Conservation (phyloP, 2,113 vertebrate genomes). For the Grallaria varia region DNA sequence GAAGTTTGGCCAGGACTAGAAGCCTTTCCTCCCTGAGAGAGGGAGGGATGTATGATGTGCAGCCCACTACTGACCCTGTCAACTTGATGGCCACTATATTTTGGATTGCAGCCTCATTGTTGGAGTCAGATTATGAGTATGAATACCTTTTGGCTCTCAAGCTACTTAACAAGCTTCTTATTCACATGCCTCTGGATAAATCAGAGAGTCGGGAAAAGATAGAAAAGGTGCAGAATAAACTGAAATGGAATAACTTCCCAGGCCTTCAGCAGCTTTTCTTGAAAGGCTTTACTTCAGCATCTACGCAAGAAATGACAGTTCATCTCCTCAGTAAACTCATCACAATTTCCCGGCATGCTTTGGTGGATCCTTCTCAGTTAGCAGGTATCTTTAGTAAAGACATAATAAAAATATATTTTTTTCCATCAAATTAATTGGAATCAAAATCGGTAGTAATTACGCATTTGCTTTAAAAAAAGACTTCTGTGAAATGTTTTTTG, state of each 20-base stretch:
- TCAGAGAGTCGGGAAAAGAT: constrained; percentile 90
- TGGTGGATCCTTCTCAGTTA: constrained; percentile 91
- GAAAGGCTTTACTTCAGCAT: constrained; percentile 96
- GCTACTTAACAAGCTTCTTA: constrained; percentile 92
- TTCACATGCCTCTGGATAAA: constrained; percentile 92
- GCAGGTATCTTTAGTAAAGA: constrained; percentile 79
- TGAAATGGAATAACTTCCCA: constrained; percentile 96
- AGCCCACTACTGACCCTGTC: constrained; percentile 87
- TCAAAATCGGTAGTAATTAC: not conserved
- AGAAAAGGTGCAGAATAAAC: constrained; percentile 88
- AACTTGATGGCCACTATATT: constrained; percentile 97
- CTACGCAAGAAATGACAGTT: constrained; percentile 97
- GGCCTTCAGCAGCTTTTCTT: constrained; percentile 96
- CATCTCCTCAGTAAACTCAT: constrained; percentile 97
- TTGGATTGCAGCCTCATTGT: constrained; percentile 92
- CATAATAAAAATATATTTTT: not conserved
- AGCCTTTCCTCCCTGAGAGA: constrained; percentile 93
- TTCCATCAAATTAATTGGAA: not conserved
- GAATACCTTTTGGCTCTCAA: constrained; percentile 95
- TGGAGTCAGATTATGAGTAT: constrained; percentile 98
- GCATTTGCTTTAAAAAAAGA: not conserved
- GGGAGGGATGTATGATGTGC: constrained; percentile 80
- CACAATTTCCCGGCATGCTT: constrained; percentile 86
- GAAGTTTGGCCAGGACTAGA: constrained; percentile 90
- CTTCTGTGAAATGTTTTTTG: not conserved